phyloP scores from a whole-genome alignment of 92 coral and sea anemone species.

The Bergia puertoricense region DNA sequence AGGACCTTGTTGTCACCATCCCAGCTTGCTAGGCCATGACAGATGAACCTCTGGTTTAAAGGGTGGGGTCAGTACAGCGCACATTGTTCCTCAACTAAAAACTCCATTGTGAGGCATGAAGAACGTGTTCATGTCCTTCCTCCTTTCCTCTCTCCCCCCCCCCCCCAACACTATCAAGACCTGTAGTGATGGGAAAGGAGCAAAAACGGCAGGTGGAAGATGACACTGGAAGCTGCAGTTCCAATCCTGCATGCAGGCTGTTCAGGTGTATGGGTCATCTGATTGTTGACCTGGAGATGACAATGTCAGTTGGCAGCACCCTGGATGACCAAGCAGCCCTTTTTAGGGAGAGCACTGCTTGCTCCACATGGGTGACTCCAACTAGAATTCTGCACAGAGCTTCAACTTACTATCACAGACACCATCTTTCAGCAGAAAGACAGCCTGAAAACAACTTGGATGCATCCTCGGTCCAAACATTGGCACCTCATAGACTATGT shows the following conservation, averaged over 20 bases:
- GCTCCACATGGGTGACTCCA: conserved; percentile 6
- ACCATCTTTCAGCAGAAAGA: not conserved
- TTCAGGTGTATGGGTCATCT: conserved; percentile 16
- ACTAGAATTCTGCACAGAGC: not conserved
- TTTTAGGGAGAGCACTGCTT: conserved; percentile 21
- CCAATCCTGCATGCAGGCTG: not conserved
- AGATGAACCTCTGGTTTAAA: too few species aligned
- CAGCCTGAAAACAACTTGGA: too few species aligned
- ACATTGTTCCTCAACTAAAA: too few species aligned
- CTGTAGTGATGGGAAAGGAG: conserved; percentile 51
- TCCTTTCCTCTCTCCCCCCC: too few species aligned
- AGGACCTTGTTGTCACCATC: too few species aligned
- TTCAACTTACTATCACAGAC: not conserved
- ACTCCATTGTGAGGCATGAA: too few species aligned
- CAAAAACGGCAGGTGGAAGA: not conserved
- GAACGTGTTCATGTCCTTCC: too few species aligned
- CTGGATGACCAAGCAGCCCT: conserved; percentile 26
- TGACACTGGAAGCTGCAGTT: too few species aligned
- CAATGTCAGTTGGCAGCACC: conserved; percentile 14
- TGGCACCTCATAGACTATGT: too few species aligned
- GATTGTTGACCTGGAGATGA: conserved; percentile 4
- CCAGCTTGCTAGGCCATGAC: too few species aligned
- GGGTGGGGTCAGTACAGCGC: too few species aligned
- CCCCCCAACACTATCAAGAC: not conserved
- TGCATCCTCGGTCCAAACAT: too few species aligned